Conservation (phyloP, 2,888 invertebrate species). For the Mylabris sibirica region DNA sequence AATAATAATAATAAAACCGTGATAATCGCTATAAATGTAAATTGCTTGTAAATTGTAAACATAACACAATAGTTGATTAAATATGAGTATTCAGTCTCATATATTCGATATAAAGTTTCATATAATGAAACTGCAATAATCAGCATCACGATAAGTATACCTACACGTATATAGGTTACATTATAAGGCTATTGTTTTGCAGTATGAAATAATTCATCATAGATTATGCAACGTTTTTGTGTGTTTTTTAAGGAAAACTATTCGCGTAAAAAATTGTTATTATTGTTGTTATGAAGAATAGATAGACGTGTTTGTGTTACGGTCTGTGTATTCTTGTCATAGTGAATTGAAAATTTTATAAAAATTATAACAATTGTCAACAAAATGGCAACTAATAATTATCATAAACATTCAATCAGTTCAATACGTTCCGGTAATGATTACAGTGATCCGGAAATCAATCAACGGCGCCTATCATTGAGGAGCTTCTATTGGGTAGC, state of each 20-base stretch:
- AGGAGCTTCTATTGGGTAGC: slow-evolving; percentile 53
- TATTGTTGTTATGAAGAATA: neutral
- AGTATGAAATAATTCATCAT: slow-evolving; percentile 41
- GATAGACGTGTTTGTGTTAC: neutral
- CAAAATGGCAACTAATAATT: slow-evolving; percentile 23
- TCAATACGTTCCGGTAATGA: slow-evolving; percentile 27
- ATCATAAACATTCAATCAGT: slow-evolving; percentile 24
- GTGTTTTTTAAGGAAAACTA: slow-evolving; percentile 28
- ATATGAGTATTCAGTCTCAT: slow-evolving; percentile 9
- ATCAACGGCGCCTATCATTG: slow-evolving; percentile 51
- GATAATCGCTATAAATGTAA: neutral
- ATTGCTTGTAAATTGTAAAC: neutral
- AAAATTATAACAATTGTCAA: neutral
- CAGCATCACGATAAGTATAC: slow-evolving; percentile 38
- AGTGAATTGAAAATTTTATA: neutral
- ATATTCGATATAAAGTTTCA: slow-evolving; percentile 40
- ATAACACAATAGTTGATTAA: neutral
- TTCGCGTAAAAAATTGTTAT: neutral
- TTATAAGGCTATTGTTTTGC: slow-evolving; percentile 43
- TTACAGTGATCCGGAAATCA: slow-evolving; percentile 35
- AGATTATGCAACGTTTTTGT: slow-evolving; percentile 40
- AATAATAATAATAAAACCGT: neutral
- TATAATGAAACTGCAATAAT: slow-evolving; percentile 40
- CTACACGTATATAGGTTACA: slow-evolving; percentile 37
- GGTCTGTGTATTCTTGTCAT: neutral